phyloP scores from a whole-genome alignment of 2,888 invertebrate species.

The Mesoligia furuncula region DNA sequence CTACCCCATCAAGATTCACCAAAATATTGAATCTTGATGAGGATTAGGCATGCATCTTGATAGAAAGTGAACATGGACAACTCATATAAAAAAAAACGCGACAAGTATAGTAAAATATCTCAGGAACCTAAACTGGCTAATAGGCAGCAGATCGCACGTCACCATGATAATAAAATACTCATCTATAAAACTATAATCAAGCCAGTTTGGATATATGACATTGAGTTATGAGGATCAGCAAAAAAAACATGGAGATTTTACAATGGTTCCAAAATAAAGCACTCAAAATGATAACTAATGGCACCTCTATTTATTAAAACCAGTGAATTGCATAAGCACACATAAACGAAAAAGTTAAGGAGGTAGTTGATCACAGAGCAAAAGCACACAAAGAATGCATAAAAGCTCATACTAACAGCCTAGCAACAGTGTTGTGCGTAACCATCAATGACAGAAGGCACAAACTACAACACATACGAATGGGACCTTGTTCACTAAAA shows the following conservation, averaged over 20 bases:
- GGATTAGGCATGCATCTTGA: not conserved
- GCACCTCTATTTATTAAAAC: not conserved
- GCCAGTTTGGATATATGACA: not conserved
- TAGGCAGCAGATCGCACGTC: not conserved
- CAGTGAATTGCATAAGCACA: too few species aligned
- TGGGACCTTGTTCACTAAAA: too few species aligned
- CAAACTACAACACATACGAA: too few species aligned
- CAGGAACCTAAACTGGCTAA: not conserved
- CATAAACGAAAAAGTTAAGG: too few species aligned
- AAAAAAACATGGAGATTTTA: not conserved
- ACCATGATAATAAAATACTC: not conserved
- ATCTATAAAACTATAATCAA: not conserved
- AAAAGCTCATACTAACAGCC: too few species aligned
- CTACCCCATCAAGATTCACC: not conserved
- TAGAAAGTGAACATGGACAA: constrained; percentile 2
- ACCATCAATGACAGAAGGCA: too few species aligned
- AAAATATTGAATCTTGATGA: not conserved
- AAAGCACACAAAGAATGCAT: too few species aligned
- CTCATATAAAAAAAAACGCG: not conserved
- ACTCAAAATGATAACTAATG: constrained; percentile 3
- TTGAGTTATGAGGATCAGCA: not conserved
- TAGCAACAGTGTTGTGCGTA: too few species aligned
- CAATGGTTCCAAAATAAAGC: not conserved
- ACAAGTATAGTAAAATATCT: not conserved
- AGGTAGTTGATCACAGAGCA: too few species aligned